These are phyloP conservation scores for Adelognathus sp. DNA, from an alignment of 2,888 invertebrate species.

Conservation along the genomic window DNA sequence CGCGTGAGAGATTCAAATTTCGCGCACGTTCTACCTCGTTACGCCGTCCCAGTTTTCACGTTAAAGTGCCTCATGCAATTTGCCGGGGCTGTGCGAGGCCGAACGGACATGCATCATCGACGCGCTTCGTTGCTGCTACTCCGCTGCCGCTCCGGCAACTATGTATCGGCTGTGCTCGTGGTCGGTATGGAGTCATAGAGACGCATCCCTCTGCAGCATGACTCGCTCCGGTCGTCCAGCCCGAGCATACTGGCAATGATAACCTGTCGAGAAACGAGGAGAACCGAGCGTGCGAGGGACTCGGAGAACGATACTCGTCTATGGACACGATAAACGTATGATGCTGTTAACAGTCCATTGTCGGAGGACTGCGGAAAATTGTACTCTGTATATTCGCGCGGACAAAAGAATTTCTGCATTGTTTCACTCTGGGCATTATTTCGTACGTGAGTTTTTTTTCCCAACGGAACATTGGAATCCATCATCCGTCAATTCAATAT, in stretches of 20 bases:
- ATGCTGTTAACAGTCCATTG: background rate
- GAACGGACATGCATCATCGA: conserved; percentile 58
- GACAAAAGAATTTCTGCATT: background rate
- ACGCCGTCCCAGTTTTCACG: conserved; percentile 57
- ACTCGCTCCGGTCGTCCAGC: background rate
- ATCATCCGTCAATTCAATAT: no score
- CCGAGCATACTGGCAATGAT: conserved; percentile 17
- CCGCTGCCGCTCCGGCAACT: conserved; percentile 19
- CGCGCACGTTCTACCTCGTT: conserved; percentile 60
- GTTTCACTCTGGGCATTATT: no score
- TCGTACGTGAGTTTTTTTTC: no score
- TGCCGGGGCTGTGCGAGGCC: conserved; percentile 46
- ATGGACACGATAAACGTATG: conserved; percentile 18
- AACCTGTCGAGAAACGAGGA: conserved; percentile 26
- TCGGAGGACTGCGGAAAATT: background rate
- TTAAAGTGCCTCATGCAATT: conserved; percentile 63
- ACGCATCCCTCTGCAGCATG: conserved; percentile 31
- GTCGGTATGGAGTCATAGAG: conserved; percentile 22
- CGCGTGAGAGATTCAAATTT: conserved; percentile 59
- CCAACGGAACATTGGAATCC: no score
- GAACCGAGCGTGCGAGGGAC: background rate
- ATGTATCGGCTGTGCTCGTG: conserved; percentile 2
- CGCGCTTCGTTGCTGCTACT: conserved; percentile 28
- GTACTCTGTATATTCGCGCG: background rate
- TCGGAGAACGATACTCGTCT: conserved; percentile 14